Percentiles rank a stretch among this genome's conserved stretches.
Conservation (phyloP, 2,888 invertebrate genomes). For the Hipparchia sbordonii region DNA sequence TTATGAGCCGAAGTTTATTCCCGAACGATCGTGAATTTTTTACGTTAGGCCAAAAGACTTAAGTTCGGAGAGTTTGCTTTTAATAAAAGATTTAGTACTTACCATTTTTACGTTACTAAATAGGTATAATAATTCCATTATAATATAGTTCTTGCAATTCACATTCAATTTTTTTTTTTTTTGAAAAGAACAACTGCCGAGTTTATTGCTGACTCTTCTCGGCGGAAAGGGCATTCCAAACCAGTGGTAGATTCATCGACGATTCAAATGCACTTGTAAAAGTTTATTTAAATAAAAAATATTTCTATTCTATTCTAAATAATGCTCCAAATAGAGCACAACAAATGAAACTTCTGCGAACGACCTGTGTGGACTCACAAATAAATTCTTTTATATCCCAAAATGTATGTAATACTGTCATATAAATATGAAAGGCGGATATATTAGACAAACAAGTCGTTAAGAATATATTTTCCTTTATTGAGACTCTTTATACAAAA, state of each 20-base stretch:
- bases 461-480: conserved; percentile 43
- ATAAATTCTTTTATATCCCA: background rate
- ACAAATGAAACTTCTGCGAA: background rate
- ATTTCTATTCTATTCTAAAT: too few relatives aligned
- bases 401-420: conserved; percentile 12
- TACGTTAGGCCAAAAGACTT: conserved; percentile 23
- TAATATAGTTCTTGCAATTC: too few relatives aligned
- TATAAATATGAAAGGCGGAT: conserved; percentile 19
- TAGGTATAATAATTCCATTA: background rate
- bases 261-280: too few relatives aligned
- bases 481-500: conserved; percentile 40
- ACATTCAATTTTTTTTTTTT: too few relatives aligned
- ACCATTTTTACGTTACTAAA: conserved; percentile 8
- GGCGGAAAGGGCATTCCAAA: too few relatives aligned
- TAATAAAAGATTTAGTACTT: conserved; percentile 24
- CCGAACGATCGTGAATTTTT: conserved; percentile 27
- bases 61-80: conserved; percentile 17
- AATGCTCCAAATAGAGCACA: background rate
- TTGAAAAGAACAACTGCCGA: too few relatives aligned
- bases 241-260: too few relatives aligned
- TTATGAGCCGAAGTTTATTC: conserved; percentile 18
- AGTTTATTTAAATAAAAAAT: too few relatives aligned
- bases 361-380: background rate
- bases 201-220: too few relatives aligned
- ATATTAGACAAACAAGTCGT: conserved; percentile 37